A percentile compares a stretch with the other conserved stretches of the same genome.
These are phyloP conservation scores for Tinamus guttatus DNA, from an alignment of 2,113 vertebrate species.

Conservation along the genomic window DNA sequence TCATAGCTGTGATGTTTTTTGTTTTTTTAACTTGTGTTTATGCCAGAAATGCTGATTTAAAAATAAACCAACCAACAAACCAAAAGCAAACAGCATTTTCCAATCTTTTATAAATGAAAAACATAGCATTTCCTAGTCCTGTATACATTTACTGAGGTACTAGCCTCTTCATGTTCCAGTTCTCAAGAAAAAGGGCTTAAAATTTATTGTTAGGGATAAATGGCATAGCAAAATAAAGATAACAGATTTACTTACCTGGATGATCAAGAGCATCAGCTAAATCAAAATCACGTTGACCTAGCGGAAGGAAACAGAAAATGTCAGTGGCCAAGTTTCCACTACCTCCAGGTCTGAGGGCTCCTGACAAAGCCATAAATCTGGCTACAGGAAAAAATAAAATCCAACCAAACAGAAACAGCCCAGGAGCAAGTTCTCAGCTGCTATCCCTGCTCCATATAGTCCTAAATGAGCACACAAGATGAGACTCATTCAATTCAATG, in stretches of 20 bases:
- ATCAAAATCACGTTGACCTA: slow-evolving; percentile 76
- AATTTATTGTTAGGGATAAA: not conserved
- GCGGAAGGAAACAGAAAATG: not conserved
- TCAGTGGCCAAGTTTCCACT: not conserved
- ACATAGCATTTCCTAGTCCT: not conserved
- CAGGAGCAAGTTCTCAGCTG: not conserved
- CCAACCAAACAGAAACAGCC: not conserved
- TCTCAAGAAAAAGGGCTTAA: not conserved
- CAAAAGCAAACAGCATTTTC: not conserved
- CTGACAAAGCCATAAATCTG: not conserved
- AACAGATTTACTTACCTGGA: slow-evolving; percentile 28
- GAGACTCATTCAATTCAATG: not conserved
- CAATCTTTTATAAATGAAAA: not conserved
- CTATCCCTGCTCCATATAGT: rapidly evolving
- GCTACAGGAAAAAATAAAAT: not conserved
- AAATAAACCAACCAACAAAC: not conserved
- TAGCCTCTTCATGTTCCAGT: not conserved
- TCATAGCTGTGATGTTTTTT: not conserved
- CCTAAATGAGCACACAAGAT: not conserved
- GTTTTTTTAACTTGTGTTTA: not conserved
- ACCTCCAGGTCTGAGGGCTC: not conserved
- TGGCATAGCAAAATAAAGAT: not conserved
- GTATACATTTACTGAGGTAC: not conserved
- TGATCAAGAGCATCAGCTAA: slow-evolving; percentile 75
- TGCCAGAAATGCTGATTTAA: not conserved